A percentile compares a stretch with the other conserved stretches of the same genome.
These are phyloP conservation scores for Siphlonurus alternatus DNA, from an alignment of 2,888 invertebrate genomes.

Conservation along the genomic window DNA sequence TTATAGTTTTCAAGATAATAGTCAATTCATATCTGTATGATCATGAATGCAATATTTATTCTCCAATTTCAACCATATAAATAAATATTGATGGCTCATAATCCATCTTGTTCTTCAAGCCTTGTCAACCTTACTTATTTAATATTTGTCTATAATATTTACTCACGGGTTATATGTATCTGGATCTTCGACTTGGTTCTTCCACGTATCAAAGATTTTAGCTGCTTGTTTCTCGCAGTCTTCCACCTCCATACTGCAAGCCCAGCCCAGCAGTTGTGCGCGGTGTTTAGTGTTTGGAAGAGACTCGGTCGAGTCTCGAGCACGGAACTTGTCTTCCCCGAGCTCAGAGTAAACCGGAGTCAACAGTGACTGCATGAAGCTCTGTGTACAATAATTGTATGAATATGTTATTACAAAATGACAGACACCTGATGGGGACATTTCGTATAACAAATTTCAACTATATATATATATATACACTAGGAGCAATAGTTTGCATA, in stretches of 20 bases:
- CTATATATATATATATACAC: too few species aligned
- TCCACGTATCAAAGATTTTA: constrained; percentile 43
- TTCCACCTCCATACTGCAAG: constrained; percentile 55
- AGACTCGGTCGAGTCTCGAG: constrained; percentile 30
- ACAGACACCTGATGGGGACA: too few species aligned
- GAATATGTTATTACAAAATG: too few species aligned
- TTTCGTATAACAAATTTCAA: too few species aligned
- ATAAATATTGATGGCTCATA: too few species aligned
- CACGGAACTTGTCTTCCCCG: background rate
- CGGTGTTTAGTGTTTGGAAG: constrained; percentile 34
- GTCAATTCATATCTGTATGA: too few species aligned
- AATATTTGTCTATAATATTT: background rate
- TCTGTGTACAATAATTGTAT: constrained; percentile 34
- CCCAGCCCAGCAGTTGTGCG: constrained; percentile 45
- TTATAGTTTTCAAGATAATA: too few species aligned
- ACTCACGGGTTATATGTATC: constrained; percentile 41
- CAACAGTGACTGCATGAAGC: constrained; percentile 45
- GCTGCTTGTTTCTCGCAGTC: constrained; percentile 49
- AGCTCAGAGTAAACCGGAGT: constrained; percentile 38
- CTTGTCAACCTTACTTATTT: background rate
- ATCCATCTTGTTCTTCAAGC: too few species aligned
- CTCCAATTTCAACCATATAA: too few species aligned
- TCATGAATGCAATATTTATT: too few species aligned
- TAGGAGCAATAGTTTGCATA: too few species aligned
- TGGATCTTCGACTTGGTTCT: constrained; percentile 31